phyloP scores from a whole-genome alignment of 2,113 vertebrate species.

The Paradoxurus hermaphroditus region DNA sequence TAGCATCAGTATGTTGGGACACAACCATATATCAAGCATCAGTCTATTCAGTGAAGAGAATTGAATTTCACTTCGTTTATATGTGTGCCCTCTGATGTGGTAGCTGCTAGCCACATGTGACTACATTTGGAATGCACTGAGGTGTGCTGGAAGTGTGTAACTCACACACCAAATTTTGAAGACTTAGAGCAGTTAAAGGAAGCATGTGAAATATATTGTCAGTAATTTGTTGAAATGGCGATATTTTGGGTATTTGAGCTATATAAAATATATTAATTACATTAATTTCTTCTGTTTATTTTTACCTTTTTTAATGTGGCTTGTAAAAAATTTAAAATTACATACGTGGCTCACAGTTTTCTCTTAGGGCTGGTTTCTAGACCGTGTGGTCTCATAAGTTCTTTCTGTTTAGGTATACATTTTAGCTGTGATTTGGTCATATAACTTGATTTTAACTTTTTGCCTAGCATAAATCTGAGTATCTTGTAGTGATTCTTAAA shows the following conservation, averaged over 20 bases:
- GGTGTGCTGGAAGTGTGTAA: background rate
- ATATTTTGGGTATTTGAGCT: background rate
- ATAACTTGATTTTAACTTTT: slow-evolving; percentile 24
- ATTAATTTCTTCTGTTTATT: background rate
- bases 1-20: background rate
- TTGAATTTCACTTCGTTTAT: background rate
- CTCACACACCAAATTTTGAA: background rate
- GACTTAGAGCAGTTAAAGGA: background rate
- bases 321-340: background rate
- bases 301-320: background rate
- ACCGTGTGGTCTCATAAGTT: background rate
- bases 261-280: background rate
- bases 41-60: background rate
- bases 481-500: slow-evolving; percentile 17
- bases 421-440: background rate
- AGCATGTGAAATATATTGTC: background rate
- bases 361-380: background rate
- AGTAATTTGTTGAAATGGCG: slow-evolving; percentile 2
- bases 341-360: background rate
- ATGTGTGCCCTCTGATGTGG: background rate
- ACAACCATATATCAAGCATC: background rate
- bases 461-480: background rate
- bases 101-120: background rate
- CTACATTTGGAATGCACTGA: background rate
- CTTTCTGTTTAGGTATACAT: background rate